These are phyloP conservation scores for Gasteruption jaculator DNA, from an alignment of 2,888 invertebrate genomes.

Conservation along the genomic window DNA sequence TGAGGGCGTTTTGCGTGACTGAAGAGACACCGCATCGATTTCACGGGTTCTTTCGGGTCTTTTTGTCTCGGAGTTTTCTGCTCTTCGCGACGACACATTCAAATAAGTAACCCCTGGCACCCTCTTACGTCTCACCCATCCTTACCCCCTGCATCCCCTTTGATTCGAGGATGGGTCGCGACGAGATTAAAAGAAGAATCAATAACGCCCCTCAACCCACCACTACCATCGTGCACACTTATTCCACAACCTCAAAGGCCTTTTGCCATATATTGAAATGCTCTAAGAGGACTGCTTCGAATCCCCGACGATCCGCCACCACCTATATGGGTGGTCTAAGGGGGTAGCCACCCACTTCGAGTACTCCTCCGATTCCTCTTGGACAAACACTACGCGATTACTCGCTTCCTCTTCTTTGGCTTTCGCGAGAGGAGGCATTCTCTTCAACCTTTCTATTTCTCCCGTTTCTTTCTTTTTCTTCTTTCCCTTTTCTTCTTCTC, in stretches of 20 bases:
- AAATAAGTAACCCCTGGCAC: constrained; percentile 44
- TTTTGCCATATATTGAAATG: constrained; percentile 50
- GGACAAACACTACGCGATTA: constrained; percentile 34
- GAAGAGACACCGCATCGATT: constrained; percentile 45
- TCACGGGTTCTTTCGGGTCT: constrained; percentile 38
- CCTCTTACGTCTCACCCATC: constrained; percentile 27
- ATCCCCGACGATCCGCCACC: constrained; percentile 29
- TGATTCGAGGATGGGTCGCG: constrained; percentile 41
- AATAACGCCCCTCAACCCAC: constrained; percentile 41
- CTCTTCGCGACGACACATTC: constrained; percentile 49
- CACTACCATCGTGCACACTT: constrained; percentile 28
- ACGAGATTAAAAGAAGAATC: constrained; percentile 52
- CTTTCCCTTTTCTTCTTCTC: constrained; percentile 16
- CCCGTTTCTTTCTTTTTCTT: constrained; percentile 5
- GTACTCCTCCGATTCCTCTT: constrained; percentile 31
- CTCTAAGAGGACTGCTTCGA: constrained; percentile 41
- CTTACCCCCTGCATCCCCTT: constrained; percentile 22
- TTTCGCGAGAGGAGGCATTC: constrained; percentile 14
- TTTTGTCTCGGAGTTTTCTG: constrained; percentile 43
- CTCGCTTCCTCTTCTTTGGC: constrained; percentile 10
- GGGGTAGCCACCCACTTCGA: constrained; percentile 27
- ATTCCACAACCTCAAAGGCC: constrained; percentile 46
- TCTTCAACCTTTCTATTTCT: constrained; percentile 10
- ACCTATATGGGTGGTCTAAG: constrained; percentile 24
- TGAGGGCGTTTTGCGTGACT: no score